Conservation (phyloP, 2,797 vertebrate species). For the Podarcis siculus region DNA sequence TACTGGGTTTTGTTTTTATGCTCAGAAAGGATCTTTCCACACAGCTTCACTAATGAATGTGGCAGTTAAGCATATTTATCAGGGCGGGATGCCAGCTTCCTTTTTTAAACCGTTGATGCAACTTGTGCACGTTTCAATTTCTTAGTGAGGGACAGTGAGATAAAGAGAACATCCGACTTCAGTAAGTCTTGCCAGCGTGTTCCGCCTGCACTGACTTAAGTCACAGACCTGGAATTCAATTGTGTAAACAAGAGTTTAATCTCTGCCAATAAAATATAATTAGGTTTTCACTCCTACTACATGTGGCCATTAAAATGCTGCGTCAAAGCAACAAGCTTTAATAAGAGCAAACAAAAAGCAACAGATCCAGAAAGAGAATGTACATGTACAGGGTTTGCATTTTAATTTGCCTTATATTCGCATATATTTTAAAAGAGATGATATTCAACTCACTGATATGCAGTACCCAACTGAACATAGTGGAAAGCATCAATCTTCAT, state of each 20-base stretch:
- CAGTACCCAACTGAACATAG: constrained; percentile 83
- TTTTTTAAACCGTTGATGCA: not conserved
- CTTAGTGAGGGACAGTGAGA: not conserved
- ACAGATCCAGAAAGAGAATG: constrained; percentile 46
- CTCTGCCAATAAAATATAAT: constrained; percentile 36
- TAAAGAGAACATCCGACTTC: not conserved
- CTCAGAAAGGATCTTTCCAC: constrained; percentile 32
- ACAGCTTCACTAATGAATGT: constrained; percentile 24
- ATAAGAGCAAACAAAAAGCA: constrained; percentile 40
- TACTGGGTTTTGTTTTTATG: not conserved
- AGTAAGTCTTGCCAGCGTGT: not conserved
- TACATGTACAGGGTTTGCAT: not conserved
- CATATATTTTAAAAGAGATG: not conserved
- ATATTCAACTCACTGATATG: constrained; percentile 79
- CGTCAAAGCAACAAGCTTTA: constrained; percentile 43
- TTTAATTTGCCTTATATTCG: not conserved
- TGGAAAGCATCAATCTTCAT: constrained; percentile 87
- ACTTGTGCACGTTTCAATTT: not conserved
- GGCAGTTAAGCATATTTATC: not conserved
- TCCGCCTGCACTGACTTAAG: not conserved
- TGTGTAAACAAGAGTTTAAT: constrained; percentile 40
- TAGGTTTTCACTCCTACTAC: constrained; percentile 49
- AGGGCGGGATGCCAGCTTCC: not conserved
- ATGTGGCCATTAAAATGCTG: constrained; percentile 38
- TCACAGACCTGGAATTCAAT: not conserved